Conservation (phyloP, 2,888 invertebrate species). For the Calliphora vomitoria region DNA sequence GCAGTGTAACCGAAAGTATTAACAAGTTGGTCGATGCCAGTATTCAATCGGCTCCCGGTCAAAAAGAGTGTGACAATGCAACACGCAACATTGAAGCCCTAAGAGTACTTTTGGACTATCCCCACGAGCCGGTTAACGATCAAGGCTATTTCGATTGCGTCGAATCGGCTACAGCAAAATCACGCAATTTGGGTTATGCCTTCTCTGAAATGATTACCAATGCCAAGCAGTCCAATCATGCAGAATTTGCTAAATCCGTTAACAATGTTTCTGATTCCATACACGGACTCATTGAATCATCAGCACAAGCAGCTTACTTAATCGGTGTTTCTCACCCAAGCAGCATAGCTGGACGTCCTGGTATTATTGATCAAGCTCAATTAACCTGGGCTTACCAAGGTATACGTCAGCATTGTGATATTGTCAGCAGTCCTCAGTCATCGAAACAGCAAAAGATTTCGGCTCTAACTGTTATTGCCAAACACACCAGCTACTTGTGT, state of each 20-base stretch:
- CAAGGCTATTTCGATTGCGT: slow-evolving; percentile 97
- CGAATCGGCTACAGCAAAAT: slow-evolving; percentile 94
- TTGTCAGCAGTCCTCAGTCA: slow-evolving; percentile 89
- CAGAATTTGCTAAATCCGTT: slow-evolving; percentile 93
- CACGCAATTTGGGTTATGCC: slow-evolving; percentile 93
- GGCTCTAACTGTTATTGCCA: slow-evolving; percentile 97
- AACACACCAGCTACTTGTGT: slow-evolving; percentile 97
- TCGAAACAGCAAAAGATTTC: slow-evolving; percentile 94
- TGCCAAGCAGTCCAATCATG: slow-evolving; percentile 94
- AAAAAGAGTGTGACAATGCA: slow-evolving; percentile 98
- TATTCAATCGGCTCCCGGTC: slow-evolving; percentile 96
- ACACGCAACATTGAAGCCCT: slow-evolving; percentile 95
- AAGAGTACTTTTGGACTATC: slow-evolving; percentile 92
- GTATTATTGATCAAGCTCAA: slow-evolving; percentile 94
- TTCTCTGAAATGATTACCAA: slow-evolving; percentile 98
- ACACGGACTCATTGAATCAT: slow-evolving; percentile 95
- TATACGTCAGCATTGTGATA: slow-evolving; percentile 94
- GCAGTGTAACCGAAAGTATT: slow-evolving; percentile 96
- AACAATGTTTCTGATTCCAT: slow-evolving; percentile 94
- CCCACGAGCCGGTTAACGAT: slow-evolving; percentile 94
- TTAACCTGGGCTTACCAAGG: slow-evolving; percentile 95
- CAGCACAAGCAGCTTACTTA: slow-evolving; percentile 97
- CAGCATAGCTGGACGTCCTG: slow-evolving; percentile 94
- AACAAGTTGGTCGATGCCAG: slow-evolving; percentile 91
- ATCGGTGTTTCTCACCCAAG: slow-evolving; percentile 96